A percentile compares a stretch with the other conserved stretches of the same genome.
phyloP scores from a whole-genome alignment of 2,797 vertebrate species.

The Macropodus opercularis region DNA sequence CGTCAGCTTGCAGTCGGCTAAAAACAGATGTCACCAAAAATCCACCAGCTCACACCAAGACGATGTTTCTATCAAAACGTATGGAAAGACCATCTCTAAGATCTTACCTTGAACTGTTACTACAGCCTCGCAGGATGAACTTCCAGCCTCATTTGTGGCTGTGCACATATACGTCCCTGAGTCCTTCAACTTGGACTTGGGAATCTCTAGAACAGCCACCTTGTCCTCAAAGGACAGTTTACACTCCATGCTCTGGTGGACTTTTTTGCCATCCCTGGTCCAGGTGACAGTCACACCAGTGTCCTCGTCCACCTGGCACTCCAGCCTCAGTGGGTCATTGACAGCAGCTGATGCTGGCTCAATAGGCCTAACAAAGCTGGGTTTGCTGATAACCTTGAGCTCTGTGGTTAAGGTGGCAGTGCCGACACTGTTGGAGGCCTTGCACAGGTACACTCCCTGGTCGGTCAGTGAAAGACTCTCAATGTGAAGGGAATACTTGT shows the following conservation, averaged over 20 bases:
- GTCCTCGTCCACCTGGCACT: constrained; percentile 97
- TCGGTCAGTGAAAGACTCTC: constrained; percentile 84
- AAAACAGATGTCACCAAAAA: constrained; percentile 45
- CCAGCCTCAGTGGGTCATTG: constrained; percentile 89
- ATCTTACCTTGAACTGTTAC: constrained; percentile 95
- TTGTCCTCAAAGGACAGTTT: constrained; percentile 98
- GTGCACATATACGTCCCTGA: constrained; percentile 93
- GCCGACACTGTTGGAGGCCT: constrained; percentile 95
- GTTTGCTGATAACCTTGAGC: constrained; percentile 90
- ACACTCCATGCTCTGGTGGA: constrained; percentile 93
- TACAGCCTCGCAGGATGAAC: constrained; percentile 87
- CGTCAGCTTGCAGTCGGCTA: constrained; percentile 36
- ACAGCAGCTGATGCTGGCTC: constrained; percentile 87
- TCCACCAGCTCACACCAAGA: constrained; percentile 39
- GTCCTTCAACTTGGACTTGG: constrained; percentile 94
- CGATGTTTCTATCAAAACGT: constrained; percentile 30
- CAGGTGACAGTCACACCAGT: constrained; percentile 90
- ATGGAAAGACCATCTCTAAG: constrained; percentile 44
- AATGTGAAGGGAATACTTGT: constrained; percentile 92
- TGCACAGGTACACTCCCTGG: constrained; percentile 93
- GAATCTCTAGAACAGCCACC: constrained; percentile 93
- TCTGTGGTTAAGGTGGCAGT: constrained; percentile 90
- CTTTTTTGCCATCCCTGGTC: constrained; percentile 93
- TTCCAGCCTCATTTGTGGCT: constrained; percentile 94
- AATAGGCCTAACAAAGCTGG: constrained; percentile 89